Conservation (phyloP, 2,888 invertebrate genomes). For the Amblyjoppa proteus region DNA sequence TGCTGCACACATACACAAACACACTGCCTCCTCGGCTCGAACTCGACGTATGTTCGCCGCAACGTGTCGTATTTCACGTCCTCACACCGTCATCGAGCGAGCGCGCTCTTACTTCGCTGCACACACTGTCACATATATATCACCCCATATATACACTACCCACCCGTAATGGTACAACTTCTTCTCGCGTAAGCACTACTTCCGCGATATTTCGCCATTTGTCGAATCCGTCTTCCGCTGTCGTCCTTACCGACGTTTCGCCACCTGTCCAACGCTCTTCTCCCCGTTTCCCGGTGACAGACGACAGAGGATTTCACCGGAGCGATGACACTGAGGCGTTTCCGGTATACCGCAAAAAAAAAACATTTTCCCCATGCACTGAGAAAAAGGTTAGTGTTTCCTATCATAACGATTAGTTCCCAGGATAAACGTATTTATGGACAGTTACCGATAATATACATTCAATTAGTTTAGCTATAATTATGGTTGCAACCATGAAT, state of each 20-base stretch:
- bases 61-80: slow-evolving; percentile 63
- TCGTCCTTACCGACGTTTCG: slow-evolving; percentile 39
- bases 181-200: slow-evolving; percentile 49
- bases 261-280: slow-evolving; percentile 18
- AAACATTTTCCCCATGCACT: no score
- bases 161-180: slow-evolving; percentile 30
- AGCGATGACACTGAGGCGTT: no score
- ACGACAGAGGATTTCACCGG: no score
- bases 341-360: no score
- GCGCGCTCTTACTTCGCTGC: slow-evolving; percentile 8
- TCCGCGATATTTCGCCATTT: slow-evolving; percentile 60
- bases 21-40: neutral
- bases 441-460: no score
- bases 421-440: no score
- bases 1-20: neutral
- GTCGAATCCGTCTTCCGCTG: slow-evolving; percentile 36
- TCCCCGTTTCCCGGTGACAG: neutral
- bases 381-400: no score
- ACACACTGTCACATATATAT: neutral
- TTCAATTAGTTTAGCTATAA: no score
- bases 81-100: slow-evolving; percentile 48
- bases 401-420: no score
- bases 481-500: no score
- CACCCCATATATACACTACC: neutral
- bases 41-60: slow-evolving; percentile 31